Conservation (phyloP, 1,140 invertebrate species). For the Babylonia areolata region DNA sequence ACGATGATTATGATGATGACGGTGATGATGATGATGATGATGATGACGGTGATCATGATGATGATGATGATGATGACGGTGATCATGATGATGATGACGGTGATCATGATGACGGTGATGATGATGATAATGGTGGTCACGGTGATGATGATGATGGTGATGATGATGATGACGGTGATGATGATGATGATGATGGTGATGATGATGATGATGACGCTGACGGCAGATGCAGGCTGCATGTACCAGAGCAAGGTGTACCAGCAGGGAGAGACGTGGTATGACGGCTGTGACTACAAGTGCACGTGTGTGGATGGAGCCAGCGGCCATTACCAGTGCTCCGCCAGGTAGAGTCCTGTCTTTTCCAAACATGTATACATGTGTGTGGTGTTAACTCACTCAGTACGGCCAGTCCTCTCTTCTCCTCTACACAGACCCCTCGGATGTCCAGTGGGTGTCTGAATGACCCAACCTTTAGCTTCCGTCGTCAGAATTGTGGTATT, state of each 20-base stretch:
- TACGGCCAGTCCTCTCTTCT: too few relatives aligned
- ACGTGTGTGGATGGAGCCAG: constrained; percentile 48
- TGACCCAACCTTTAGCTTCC: too few relatives aligned
- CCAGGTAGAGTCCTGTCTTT: constrained; percentile 32
- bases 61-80: not conserved
- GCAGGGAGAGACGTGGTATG: constrained; percentile 48
- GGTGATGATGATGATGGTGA: constrained; percentile 22
- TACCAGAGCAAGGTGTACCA: constrained; percentile 45
- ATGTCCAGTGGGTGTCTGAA: too few relatives aligned
- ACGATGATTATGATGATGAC: constrained; percentile 8
- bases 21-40: constrained; percentile 24
- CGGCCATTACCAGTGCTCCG: constrained; percentile 40
- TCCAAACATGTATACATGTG: too few relatives aligned
- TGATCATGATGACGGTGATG: not conserved
- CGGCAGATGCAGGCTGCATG: constrained; percentile 33
- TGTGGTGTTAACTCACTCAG: too few relatives aligned
- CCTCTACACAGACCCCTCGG: too few relatives aligned
- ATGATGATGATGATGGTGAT: constrained; percentile 36
- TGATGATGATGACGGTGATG: constrained; percentile 31
- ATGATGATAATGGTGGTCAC: not conserved
- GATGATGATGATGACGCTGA: constrained; percentile 12
- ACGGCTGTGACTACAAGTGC: constrained; percentile 52
- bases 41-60: not conserved
- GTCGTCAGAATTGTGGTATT: too few relatives aligned
- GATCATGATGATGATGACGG: constrained; percentile 5